Percentiles rank a stretch among this genome's conserved stretches.
Conservation (phyloP, 2,797 vertebrate species). For the Erethizon dorsatum region DNA sequence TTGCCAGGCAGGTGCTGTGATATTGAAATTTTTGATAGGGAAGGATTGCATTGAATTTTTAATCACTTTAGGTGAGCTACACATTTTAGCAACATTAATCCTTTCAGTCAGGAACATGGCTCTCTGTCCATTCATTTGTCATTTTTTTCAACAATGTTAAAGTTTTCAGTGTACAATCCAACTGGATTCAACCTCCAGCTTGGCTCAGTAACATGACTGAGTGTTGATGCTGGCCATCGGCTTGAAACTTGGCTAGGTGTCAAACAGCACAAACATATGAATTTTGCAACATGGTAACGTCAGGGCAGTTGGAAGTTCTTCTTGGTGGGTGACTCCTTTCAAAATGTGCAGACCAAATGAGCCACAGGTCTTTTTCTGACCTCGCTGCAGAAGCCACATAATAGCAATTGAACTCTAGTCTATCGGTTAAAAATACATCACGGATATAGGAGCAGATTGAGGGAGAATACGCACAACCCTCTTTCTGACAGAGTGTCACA, state of each 20-base stretch:
- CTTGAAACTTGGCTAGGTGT: background rate
- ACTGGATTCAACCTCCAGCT: background rate
- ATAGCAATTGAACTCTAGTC: background rate
- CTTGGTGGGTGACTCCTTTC: background rate
- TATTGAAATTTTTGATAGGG: background rate
- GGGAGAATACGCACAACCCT: background rate
- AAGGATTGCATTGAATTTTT: background rate
- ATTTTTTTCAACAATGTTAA: background rate
- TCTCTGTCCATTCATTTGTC: background rate
- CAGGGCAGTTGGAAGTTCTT: background rate
- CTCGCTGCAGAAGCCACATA: background rate
- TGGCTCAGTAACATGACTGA: background rate
- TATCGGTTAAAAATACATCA: background rate
- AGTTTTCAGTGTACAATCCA: background rate
- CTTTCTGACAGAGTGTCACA: slow-evolving; percentile 1
- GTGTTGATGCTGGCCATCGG: background rate
- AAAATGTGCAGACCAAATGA: background rate
- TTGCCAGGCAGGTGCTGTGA: too few relatives aligned
- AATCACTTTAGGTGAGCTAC: background rate
- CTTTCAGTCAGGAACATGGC: background rate
- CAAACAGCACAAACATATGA: background rate
- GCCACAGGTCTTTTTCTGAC: background rate
- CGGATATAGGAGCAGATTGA: background rate
- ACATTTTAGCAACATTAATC: background rate
- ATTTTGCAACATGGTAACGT: background rate